Conservation (phyloP, 92 coral and sea anemone genomes). For the Chrysogorgia sp. region DNA sequence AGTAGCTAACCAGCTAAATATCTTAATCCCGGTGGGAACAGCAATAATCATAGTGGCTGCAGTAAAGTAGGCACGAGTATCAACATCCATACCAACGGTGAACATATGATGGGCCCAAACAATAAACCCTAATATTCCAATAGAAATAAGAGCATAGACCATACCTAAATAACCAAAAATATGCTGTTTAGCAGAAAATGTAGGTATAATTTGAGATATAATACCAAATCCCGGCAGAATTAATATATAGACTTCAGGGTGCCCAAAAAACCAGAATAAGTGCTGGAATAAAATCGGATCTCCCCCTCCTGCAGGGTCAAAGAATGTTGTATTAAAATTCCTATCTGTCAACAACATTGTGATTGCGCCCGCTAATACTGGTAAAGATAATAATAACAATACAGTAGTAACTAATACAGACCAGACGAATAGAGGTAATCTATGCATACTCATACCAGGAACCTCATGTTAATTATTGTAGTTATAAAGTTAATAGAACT, state of each 20-base stretch:
- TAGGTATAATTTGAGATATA: slow-evolving; percentile 79
- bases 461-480: too few relatives aligned
- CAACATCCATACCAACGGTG: too few relatives aligned
- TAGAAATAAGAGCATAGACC: slow-evolving; percentile 81
- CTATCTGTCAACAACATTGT: slow-evolving; percentile 78
- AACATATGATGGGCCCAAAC: slow-evolving; percentile 83
- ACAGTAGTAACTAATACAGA: slow-evolving; percentile 78
- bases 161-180: slow-evolving; percentile 74
- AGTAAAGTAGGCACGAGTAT: slow-evolving; percentile 89
- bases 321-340: slow-evolving; percentile 81
- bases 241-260: slow-evolving; percentile 85
- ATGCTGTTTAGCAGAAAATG: slow-evolving; percentile 74
- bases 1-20: slow-evolving; percentile 86
- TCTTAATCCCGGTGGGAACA: slow-evolving; percentile 90
- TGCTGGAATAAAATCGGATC: slow-evolving; percentile 85
- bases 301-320: slow-evolving; percentile 85
- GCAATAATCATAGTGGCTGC: slow-evolving; percentile 86
- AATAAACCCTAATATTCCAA: slow-evolving; percentile 81
- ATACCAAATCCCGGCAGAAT: slow-evolving; percentile 80
- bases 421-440: slow-evolving; percentile 74
- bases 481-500: slow-evolving; percentile 79
- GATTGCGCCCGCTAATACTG: slow-evolving; percentile 79
- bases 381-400: slow-evolving; percentile 70
- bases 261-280: slow-evolving; percentile 86
- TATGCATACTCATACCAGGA: slow-evolving; percentile 65